These are phyloP conservation scores for Panagrolaimus sp. DNA, from an alignment of 1,140 invertebrate genomes.

Conservation along the genomic window DNA sequence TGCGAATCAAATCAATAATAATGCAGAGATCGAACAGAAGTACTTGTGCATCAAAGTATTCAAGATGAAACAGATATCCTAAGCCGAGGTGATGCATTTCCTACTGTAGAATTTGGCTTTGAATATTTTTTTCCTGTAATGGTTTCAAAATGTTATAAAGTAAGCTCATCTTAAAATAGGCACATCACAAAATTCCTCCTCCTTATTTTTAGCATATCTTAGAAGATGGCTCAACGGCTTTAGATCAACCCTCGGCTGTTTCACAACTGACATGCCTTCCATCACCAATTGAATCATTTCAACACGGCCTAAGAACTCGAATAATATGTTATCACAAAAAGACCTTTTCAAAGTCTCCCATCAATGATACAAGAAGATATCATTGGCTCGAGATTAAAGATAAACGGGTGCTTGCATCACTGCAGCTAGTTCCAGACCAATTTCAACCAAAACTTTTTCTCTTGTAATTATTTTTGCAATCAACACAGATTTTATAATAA, in stretches of 20 bases:
- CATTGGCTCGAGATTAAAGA: constrained; percentile 27
- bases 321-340: constrained; percentile 50
- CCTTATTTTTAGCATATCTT: constrained; percentile 44
- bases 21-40: constrained; percentile 47
- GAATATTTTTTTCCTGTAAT: constrained; percentile 57
- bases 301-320: constrained; percentile 51
- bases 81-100: constrained; percentile 44
- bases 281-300: constrained; percentile 47
- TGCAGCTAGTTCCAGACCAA: constrained; percentile 27
- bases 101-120: constrained; percentile 56
- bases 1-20: background rate
- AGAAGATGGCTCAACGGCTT: constrained; percentile 46
- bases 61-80: constrained; percentile 36
- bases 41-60: constrained; percentile 48
- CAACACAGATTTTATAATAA: too few species aligned
- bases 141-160: constrained; percentile 56
- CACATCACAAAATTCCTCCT: background rate
- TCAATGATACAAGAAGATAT: constrained; percentile 26
- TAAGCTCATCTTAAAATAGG: constrained; percentile 17
- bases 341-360: constrained; percentile 31
- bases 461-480: constrained; percentile 24
- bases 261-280: constrained; percentile 45
- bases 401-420: constrained; percentile 21
- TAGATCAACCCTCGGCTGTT: constrained; percentile 47
- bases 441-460: constrained; percentile 33